A percentile compares a stretch with the other conserved stretches of the same genome.
Evolutionary conservation across 2,797 vertebrate species (phyloP).

Genomic region (Clarias laeviceps): DNA sequence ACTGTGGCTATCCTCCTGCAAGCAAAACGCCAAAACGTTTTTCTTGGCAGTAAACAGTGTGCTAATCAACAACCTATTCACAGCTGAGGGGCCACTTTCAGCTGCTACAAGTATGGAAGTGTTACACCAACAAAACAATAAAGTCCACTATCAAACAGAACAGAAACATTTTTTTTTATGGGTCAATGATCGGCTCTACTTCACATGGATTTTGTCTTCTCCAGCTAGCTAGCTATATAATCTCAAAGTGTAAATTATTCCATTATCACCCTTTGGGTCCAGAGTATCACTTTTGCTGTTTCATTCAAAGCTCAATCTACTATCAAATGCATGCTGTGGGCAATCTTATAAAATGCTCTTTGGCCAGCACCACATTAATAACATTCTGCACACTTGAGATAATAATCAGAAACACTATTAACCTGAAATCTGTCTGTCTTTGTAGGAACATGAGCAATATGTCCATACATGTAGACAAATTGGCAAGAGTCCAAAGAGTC

Average conservation of each 20-base stretch:
- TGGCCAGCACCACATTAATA: not conserved
- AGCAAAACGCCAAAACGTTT: constrained; percentile 25
- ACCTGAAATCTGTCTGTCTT: not conserved
- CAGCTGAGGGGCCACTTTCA: constrained; percentile 32
- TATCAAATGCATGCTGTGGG: not conserved
- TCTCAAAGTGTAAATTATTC: constrained; percentile 6
- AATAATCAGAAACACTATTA: not conserved
- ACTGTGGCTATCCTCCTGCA: not conserved
- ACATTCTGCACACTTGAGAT: not conserved
- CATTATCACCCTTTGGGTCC: constrained; percentile 1
- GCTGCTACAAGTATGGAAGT: constrained; percentile 21
- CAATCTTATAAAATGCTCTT: not conserved
- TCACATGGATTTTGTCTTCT: constrained; percentile 4
- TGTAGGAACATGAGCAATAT: constrained; percentile 3
- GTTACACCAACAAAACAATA: constrained; percentile 36
- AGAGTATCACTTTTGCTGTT: not conserved
- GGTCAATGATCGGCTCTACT: not conserved
- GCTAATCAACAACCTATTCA: constrained; percentile 45
- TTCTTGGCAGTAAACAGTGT: constrained; percentile 31
- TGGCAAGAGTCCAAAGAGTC: too few relatives aligned
- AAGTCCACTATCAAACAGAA: not conserved
- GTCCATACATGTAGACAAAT: not conserved
- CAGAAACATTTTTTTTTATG: not conserved
- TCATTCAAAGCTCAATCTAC: not conserved
- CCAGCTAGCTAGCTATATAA: constrained; percentile 4